phyloP scores from a whole-genome alignment of 2,113 vertebrate genomes.

The Odocoileus virginianus region DNA sequence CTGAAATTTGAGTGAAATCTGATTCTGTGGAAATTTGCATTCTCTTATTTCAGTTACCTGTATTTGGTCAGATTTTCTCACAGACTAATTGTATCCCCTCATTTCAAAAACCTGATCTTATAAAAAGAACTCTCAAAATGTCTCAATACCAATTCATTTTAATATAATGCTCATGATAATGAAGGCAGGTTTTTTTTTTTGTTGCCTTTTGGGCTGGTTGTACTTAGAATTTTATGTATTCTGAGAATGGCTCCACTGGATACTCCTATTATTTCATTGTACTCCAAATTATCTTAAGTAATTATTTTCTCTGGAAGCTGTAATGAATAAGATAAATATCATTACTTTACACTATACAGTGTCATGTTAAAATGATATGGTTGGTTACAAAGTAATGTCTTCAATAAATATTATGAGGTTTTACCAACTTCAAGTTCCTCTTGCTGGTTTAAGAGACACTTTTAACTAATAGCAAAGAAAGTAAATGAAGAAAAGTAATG shows the following conservation, averaged over 20 bases:
- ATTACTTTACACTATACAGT: neutral
- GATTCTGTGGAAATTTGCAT: neutral
- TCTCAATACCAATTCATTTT: constrained; percentile 27
- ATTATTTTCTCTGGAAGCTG: constrained; percentile 17
- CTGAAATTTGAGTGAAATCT: neutral
- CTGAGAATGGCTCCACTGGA: neutral
- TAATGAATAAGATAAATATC: neutral
- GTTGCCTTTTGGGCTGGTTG: neutral
- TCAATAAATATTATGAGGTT: neutral
- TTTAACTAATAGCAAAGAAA: neutral
- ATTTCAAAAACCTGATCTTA: neutral
- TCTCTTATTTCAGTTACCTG: neutral
- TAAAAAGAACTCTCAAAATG: constrained; percentile 30
- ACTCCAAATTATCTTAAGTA: neutral
- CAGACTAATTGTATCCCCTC: neutral
- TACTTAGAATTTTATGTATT: neutral
- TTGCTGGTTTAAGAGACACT: neutral
- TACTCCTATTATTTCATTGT: neutral
- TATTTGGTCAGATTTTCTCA: constrained; percentile 12
- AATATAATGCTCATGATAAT: neutral
- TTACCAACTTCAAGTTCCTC: neutral
- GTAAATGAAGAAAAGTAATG: neutral
- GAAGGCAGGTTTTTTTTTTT: neutral
- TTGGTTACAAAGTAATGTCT: neutral
- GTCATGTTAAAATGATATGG: neutral